Base-by-base conservation (phyloP, 2,888 invertebrate genomes). In the Anthrax anthrax region DNA sequence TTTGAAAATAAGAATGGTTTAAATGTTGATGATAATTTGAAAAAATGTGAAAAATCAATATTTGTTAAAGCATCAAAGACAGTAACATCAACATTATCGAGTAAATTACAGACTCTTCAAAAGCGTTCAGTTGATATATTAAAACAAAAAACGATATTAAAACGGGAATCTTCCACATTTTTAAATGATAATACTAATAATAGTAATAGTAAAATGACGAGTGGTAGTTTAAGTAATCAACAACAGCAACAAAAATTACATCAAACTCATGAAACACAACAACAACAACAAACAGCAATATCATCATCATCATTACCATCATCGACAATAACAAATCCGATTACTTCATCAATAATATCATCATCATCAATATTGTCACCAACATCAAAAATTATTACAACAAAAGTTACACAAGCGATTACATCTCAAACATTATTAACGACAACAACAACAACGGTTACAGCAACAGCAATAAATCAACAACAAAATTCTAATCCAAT, bases 271-370 rank as follows among this genome's bases (percentile, higher is more conserved):
- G 4, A 23, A 23, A 4, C 23, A 23, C 23, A 23, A 23, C 23
- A 23, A n/a, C 8, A 23, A 27, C 19, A 17, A 14, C 14, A 12
- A 19, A n/a, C 34, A 36, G 23, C 42, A 19, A 18, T 14, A 14
- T 34, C 19, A 47, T 23, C 23, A 32, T 18, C 32, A 37, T 37
- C 32, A 36, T n/a, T 13, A 5, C 13, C 6, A 32, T 4, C 29
- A 37, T 34, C 37, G 34, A 23, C 41, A 46, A 9, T 32, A 41
- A 32, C 40, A 40, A 19, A n/a, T 40, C 13, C 46, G 19, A 19
- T 34, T 14, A 40, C 27, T 8, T 27, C 9, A 32, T 32, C n/a
- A 4, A 58, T 52, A n/a, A n/a, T n/a, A n/a, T n/a, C 56, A 58
- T 50, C 45, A 40, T 43, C 32, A 17, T 34, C 32, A 14, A 9